phyloP scores from a whole-genome alignment of 2,888 invertebrate genomes.

The Hanleya hanleyi region DNA sequence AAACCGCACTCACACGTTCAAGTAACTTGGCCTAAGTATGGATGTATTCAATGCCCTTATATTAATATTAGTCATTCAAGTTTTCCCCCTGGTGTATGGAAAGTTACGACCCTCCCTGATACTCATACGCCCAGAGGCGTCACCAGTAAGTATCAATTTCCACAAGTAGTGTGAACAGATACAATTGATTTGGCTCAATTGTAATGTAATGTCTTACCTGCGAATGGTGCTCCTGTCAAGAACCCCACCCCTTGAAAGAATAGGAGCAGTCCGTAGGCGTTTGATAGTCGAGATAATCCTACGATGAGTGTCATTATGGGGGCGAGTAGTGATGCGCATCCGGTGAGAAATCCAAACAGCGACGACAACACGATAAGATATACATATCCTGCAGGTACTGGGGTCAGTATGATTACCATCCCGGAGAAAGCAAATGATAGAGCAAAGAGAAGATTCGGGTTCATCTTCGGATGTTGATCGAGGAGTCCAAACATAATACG shows the following conservation, averaged over 20 bases:
- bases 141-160: too few relatives aligned
- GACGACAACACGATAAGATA: conserved; percentile 37
- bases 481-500: conserved; percentile 44
- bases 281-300: conserved; percentile 43
- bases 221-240: conserved; percentile 47
- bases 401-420: conserved; percentile 37
- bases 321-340: conserved; percentile 45
- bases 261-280: conserved; percentile 49
- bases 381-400: conserved; percentile 30
- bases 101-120: too few relatives aligned
- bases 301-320: conserved; percentile 43
- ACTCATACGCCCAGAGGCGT: too few relatives aligned
- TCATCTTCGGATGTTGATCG: conserved; percentile 32
- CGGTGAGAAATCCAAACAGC: conserved; percentile 49
- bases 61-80: too few relatives aligned
- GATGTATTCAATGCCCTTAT: too few relatives aligned
- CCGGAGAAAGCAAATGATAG: conserved; percentile 42
- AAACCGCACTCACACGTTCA: too few relatives aligned
- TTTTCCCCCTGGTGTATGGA: too few relatives aligned
- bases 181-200: too few relatives aligned
- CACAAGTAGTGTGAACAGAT: too few relatives aligned
- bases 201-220: too few relatives aligned
- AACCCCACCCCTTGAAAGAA: conserved; percentile 49
- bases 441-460: conserved; percentile 39
- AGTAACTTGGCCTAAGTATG: too few relatives aligned